These are phyloP conservation scores for Ophion ventricosus DNA, from an alignment of 2,888 invertebrate genomes.

Conservation along the genomic window DNA sequence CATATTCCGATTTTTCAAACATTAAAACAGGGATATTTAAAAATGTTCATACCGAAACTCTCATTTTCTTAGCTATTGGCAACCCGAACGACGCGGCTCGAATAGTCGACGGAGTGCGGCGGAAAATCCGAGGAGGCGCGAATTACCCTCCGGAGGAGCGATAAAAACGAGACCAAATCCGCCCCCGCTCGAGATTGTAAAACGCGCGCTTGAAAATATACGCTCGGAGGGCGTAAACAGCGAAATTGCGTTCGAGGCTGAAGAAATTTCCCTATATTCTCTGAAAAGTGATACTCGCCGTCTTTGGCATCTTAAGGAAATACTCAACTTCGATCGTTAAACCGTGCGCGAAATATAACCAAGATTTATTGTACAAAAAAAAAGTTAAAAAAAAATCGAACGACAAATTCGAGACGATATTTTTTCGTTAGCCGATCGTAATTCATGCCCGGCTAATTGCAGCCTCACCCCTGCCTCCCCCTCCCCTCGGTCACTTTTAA, in stretches of 20 bases:
- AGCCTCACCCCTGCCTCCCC: background rate
- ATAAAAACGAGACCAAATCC: constrained; percentile 20
- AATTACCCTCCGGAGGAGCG: constrained; percentile 13
- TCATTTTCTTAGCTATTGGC: background rate
- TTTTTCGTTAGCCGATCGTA: no score
- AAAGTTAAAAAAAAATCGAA: background rate
- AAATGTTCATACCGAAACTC: background rate
- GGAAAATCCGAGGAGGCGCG: constrained; percentile 8
- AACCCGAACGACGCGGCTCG: constrained; percentile 5
- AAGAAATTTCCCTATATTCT: constrained; percentile 43
- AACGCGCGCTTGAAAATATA: constrained; percentile 35
- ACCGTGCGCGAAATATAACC: background rate
- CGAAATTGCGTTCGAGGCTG: constrained; percentile 45
- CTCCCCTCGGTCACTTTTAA: background rate
- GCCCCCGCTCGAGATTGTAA: constrained; percentile 55
- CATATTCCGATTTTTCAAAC: background rate
- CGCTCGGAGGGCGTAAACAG: constrained; percentile 49
- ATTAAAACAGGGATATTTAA: background rate
- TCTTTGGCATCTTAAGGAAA: constrained; percentile 36
- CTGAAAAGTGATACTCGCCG: constrained; percentile 48
- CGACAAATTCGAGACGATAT: background rate
- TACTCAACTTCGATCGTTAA: constrained; percentile 13
- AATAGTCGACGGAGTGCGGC: constrained; percentile 35
- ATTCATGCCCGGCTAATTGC: background rate
- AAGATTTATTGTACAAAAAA: background rate